Conservation (phyloP, 1,140 invertebrate species). For the Bilobella aurantiaca region DNA sequence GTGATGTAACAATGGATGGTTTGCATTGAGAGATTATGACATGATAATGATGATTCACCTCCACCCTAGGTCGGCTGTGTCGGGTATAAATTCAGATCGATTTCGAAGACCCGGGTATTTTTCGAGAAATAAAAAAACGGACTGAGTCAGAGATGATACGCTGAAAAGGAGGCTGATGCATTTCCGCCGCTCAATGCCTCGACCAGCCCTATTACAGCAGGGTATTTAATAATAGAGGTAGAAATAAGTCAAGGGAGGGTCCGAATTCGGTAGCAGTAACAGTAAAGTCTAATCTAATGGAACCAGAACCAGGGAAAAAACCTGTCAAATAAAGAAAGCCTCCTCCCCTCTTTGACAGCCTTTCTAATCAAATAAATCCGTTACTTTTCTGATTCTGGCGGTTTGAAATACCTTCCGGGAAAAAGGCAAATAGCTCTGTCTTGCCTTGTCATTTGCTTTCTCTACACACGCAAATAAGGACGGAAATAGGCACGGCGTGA, state of each 20-base stretch:
- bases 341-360: background rate
- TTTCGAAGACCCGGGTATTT: constrained; percentile 4
- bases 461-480: background rate
- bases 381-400: background rate
- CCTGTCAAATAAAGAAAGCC: constrained; percentile 14
- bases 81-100: constrained; percentile 31
- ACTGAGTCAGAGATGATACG: background rate
- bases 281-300: background rate
- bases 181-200: too few relatives aligned
- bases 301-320: constrained; percentile 5
- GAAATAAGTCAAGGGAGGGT: background rate
- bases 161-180: too few relatives aligned
- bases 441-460: background rate
- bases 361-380: constrained; percentile 1
- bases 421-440: background rate
- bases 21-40: constrained; percentile 25
- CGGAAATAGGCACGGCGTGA: background rate
- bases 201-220: constrained; percentile 8
- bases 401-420: background rate
- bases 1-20: background rate
- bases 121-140: too few relatives aligned
- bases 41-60: constrained; percentile 35
- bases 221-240: constrained; percentile 1
- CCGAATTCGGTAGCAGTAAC: background rate
- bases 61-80: too few relatives aligned